Evolutionary conservation across 2,888 invertebrate genomes (phyloP), one percentile per base, ranked within the genome.

Genomic region (Lacanobia wlatinum): DNA sequence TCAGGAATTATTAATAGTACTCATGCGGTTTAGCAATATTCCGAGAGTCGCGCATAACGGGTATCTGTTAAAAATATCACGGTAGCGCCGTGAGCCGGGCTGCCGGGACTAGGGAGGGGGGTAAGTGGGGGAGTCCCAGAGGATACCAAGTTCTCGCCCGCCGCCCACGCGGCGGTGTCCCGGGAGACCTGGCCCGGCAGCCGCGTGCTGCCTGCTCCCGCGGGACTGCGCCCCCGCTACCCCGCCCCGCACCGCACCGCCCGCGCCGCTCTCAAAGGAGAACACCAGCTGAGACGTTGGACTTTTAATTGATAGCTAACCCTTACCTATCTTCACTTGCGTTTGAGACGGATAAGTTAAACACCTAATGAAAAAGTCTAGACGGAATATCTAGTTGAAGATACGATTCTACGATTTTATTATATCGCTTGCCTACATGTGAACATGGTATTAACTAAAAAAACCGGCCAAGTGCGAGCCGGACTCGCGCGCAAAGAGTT

Each of bases 61-160:
- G 88, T 87, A 87, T 87, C 87, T 87, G 93, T 95, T 93, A 94
- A 95, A 95, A 96, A 95, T 93, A 95, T 94, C 91, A 94, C 92
- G 89, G 92, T 90, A 88, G 83, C 88, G 89, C 91, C 88, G 91
- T 82, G 86, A 77, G 88, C 87, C 58, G 78, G 73, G 73, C 73
- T 77, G 73, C 78, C 88, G 88, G 90, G 88, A 86, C 83, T 86
- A 87, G 89, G 89, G 87, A 8, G 90, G 93, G 90, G 90, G 92
- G 90, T 88, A 34, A 88, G 88, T 86, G 88, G 90, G 90, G 90
- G 89, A 86, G 91, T 94, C 95, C 95, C 96, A 86, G 91, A 90
- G 94, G 95, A 94, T 85, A 91, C 87, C 92, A 92, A 94, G 93
- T 93, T 92, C 93, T 93, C 94, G 91, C 94, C 94, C 94, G 92